A percentile compares a stretch with the other conserved stretches of the same genome.
phyloP scores from a whole-genome alignment of 2,113 vertebrate species.

The Megaleporinus macrocephalus region DNA sequence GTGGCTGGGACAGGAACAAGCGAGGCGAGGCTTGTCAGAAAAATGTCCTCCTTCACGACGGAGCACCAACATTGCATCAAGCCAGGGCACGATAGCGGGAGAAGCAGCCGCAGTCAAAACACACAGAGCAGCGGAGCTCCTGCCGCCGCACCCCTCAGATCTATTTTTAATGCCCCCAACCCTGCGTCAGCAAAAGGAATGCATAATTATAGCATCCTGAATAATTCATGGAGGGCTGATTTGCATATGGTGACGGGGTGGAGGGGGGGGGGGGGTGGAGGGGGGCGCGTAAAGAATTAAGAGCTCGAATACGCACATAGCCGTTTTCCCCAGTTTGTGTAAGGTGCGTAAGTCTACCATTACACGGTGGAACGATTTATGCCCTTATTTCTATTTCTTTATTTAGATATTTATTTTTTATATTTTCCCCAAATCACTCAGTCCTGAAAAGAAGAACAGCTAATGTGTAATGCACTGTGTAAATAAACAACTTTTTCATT shows the following conservation, averaged over 20 bases:
- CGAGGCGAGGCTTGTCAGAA: neutral
- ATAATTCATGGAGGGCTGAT: slow-evolving; percentile 51
- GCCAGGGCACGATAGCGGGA: neutral
- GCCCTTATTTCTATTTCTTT: too few species aligned
- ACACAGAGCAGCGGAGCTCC: slow-evolving; percentile 37
- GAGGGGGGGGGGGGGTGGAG: slow-evolving; percentile 11
- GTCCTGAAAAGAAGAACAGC: too few species aligned
- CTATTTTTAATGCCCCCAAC: slow-evolving; percentile 54
- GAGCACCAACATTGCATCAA: neutral
- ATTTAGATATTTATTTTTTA: too few species aligned
- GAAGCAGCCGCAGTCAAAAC: slow-evolving; percentile 44
- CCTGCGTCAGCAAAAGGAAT: slow-evolving; percentile 53
- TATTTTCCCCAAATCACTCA: too few species aligned
- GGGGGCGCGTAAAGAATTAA: neutral
- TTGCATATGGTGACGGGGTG: slow-evolving; percentile 43
- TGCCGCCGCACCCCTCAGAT: slow-evolving; percentile 43
- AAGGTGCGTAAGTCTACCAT: too few species aligned
- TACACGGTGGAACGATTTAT: too few species aligned
- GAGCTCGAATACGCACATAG: neutral
- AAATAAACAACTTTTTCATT: too few species aligned
- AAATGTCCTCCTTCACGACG: slow-evolving; percentile 24
- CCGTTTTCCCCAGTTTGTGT: too few species aligned
- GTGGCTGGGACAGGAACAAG: neutral
- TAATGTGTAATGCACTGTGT: too few species aligned
- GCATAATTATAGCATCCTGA: slow-evolving; percentile 48